Base-by-base conservation (phyloP, 2,113 vertebrate species). In the Takifugu flavidus region DNA sequence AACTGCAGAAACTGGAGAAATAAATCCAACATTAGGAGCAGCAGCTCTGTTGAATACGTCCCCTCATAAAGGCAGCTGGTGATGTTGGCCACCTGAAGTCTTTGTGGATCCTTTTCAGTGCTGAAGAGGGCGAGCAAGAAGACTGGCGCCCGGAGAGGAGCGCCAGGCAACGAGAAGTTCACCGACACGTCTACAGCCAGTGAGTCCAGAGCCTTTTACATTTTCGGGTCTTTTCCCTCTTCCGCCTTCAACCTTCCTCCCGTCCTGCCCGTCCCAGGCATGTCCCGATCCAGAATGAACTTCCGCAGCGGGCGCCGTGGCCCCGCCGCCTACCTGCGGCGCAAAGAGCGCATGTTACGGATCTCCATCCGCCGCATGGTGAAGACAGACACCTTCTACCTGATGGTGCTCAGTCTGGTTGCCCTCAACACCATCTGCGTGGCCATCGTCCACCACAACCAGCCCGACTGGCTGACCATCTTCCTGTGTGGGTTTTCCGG, bases 311-410 rank as follows among this genome's bases (percentile, higher is more conserved):
- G 93, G 27, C 93, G 95, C 10, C 90, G 96, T 2, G 95, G 96
- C 0, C 94, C 96, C 0, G 93, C 95, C 0, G 95, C 96, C n/a
- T 99, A 99, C 72, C 86, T 98, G 63, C 91, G 95, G 1, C 95
- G 98, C 60, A 98, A 99, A 83, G 97, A 99, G 66, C 89, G 95
- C 6, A 95, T 98, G 78, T 78, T 98, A 34, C 94, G 97, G 47
- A 97, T 99, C 84, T 99, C 97, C 0, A 92, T 99, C 59, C 96
- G 97, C 50, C 97, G 96, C 87, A 98, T 98, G 95, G 96, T 99
- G 65, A 99, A 99, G 84, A 98, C 97, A 2, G 95, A 98, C 81
- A 94, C 94, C 55, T 99, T 99, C 84, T 99, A 99, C 83, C 93
- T 97, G 94, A 95, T 94, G 0, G 96, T 99, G 79, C 90, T 99